Base-by-base conservation (phyloP, 2,888 invertebrate genomes). In the Allacma fusca region DNA sequence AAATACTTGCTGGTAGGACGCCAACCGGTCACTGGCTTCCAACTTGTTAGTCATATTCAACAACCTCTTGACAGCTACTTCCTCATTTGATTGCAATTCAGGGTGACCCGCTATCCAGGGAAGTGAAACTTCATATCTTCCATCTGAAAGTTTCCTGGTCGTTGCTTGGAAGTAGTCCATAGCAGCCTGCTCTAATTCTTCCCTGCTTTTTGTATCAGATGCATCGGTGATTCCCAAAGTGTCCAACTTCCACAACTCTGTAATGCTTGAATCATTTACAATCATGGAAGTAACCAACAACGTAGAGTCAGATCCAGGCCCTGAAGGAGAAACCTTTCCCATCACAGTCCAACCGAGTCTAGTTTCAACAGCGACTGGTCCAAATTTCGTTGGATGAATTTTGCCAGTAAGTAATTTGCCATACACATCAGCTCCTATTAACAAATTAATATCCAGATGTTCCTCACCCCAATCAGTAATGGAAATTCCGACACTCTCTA, bases 261-360 rank as follows among this genome's bases (percentile, higher is more conserved):
- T 43, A 4, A 79, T 64, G 13, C 23, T n/a, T 1, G 28, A 1
- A 0, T 57, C n/a, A 5, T 1, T 34, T 16, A 72, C 57, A 7
- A 43, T 13, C 67, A 76, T 34, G 0, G 65, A 28, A 0, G 59
- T 71, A 0, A 72, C 69, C 1, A 24, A 26, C 65, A 74, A 71
- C 0, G 68, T 50, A 13, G 23, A n/a, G n/a, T 16, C 29, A 1
- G 16, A 43, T 13, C 1, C 23, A 0, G 23, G 67, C 34, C 4
- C 9, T 9, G 34, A 34, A 34, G 34, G 4, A 34, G 34, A 34
- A 21, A 67, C 4, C 23, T 26, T 65, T 13, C 76, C 77, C 29
- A 57, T 76, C 0, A 80, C 24, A 0, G 74, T 68, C 82, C 81
- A 82, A n/a, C 81, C 81, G 1, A 80, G 71, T 7, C 26, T 68